Conservation (phyloP, 1,140 invertebrate species). For the Schlechtendalia chinensis region DNA sequence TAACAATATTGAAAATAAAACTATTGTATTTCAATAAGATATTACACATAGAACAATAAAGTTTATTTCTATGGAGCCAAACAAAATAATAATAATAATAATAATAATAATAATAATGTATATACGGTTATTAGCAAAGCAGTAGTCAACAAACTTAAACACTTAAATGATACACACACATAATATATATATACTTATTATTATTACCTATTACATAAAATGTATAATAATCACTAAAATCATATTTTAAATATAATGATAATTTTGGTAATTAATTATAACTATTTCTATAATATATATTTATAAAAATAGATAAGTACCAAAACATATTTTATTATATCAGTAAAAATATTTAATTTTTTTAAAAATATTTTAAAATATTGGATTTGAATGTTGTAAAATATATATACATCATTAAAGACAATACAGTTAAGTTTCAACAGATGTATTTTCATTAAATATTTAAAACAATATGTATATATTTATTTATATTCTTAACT, state of each 20-base stretch:
- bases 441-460: no score
- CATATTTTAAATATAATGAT: not conserved
- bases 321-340: slow-evolving; percentile 6
- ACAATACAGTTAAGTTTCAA: not conserved
- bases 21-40: slow-evolving; percentile 22
- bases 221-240: slow-evolving; percentile 6
- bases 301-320: slow-evolving; percentile 20
- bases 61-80: not conserved
- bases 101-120: slow-evolving; percentile 25
- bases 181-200: not conserved
- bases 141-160: slow-evolving; percentile 47
- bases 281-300: not conserved
- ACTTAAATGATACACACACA: slow-evolving; percentile 30
- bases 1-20: slow-evolving; percentile 24
- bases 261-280: not conserved
- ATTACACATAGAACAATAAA: slow-evolving; percentile 29
- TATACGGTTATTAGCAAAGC: slow-evolving; percentile 22
- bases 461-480: not conserved
- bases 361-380: not conserved
- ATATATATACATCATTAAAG: not conserved
- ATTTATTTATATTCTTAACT: no score
- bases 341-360: slow-evolving; percentile 7
- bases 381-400: slow-evolving; percentile 4
- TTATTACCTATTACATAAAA: slow-evolving; percentile 5
- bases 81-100: slow-evolving; percentile 37